Evolutionary conservation across 2,113 vertebrate genomes (phyloP).

Genomic region (Rhynchopsitta pachyrhyncha): DNA sequence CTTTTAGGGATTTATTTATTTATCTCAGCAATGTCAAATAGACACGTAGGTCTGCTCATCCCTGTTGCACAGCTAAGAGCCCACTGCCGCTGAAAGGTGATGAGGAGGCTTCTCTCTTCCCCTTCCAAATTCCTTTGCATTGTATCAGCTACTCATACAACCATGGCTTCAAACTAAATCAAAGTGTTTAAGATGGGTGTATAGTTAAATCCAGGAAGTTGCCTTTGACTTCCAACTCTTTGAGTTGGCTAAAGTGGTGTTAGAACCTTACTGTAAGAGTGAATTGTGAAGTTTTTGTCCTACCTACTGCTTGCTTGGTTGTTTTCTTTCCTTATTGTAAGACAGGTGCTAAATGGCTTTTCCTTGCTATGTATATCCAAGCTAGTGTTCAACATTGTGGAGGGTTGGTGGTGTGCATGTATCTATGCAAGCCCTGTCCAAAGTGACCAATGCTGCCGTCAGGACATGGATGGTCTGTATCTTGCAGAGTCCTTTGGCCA

Average conservation of each 20-base stretch:
- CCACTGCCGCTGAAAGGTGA: neutral
- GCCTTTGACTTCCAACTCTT: neutral
- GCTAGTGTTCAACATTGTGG: neutral
- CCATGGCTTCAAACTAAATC: neutral
- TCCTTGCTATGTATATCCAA: neutral
- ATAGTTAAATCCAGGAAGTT: neutral
- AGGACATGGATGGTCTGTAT: too few species aligned
- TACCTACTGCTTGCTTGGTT: neutral
- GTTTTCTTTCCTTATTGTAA: neutral
- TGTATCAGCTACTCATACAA: neutral
- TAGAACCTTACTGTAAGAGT: neutral
- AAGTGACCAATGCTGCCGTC: fast-evolving
- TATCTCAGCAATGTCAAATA: neutral
- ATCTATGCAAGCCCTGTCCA: fast-evolving
- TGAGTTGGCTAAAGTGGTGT: neutral
- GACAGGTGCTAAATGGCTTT: neutral
- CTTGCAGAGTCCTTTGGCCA: neutral
- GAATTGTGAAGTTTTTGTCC: neutral
- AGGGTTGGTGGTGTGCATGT: neutral
- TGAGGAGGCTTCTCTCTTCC: neutral
- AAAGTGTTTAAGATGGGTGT: neutral
- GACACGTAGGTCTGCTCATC: neutral
- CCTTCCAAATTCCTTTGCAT: neutral
- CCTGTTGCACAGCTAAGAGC: neutral
- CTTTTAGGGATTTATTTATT: neutral